Percentiles rank a stretch among this genome's conserved stretches.
Conservation (phyloP, 2,113 vertebrate species). For the Gymnorhina tibicen region DNA sequence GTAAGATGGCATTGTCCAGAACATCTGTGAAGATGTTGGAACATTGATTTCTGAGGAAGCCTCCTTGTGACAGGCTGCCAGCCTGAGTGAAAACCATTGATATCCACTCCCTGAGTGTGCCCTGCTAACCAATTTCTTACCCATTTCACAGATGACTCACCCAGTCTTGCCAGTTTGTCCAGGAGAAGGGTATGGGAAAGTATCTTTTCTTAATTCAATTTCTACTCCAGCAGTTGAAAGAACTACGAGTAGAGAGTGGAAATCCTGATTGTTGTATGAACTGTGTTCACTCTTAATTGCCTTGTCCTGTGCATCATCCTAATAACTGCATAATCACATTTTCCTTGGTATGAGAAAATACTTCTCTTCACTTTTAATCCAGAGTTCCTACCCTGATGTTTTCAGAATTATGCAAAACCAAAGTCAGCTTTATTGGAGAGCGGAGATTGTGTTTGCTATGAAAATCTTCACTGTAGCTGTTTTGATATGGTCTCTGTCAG, state of each 20-base stretch:
- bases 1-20: not conserved
- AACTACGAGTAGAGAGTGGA: not conserved
- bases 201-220: not conserved
- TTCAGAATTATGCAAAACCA: not conserved
- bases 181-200: not conserved
- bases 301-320: not conserved
- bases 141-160: too few relatives aligned
- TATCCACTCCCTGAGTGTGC: not conserved
- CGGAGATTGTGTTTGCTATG: not conserved
- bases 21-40: not conserved
- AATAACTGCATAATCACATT: not conserved
- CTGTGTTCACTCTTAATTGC: not conserved
- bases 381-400: not conserved
- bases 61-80: not conserved
- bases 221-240: not conserved
- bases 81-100: not conserved
- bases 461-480: not conserved
- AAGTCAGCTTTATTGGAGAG: not conserved
- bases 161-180: not conserved
- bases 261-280: not conserved
- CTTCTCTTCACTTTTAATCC: not conserved
- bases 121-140: not conserved
- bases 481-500: not conserved
- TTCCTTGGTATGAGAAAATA: not conserved
- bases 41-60: fast-evolving